These are phyloP conservation scores for Siphlonurus alternatus DNA, from an alignment of 2,888 invertebrate species.

Conservation along the genomic window DNA sequence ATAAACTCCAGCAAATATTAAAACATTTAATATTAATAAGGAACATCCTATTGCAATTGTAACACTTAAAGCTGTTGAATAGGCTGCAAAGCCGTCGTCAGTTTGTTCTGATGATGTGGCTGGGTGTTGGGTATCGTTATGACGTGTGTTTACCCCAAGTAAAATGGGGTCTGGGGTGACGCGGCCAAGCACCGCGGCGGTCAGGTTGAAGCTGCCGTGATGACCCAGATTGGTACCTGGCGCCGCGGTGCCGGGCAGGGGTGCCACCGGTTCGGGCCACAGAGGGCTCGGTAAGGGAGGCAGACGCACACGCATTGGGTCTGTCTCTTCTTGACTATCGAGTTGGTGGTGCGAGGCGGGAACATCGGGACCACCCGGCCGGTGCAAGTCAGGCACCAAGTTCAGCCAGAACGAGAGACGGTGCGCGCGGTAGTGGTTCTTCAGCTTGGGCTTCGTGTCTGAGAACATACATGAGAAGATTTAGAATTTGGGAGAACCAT, in stretches of 20 bases:
- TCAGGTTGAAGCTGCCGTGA: conserved; percentile 17
- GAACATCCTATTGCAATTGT: conserved; percentile 92
- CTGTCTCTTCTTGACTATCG: conserved; percentile 34
- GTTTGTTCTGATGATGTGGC: conserved; percentile 12
- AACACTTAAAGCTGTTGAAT: conserved; percentile 78
- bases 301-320: conserved; percentile 29
- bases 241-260: conserved; percentile 23
- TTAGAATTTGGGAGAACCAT: too few relatives aligned
- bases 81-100: conserved; percentile 77
- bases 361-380: conserved; percentile 73
- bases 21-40: conserved; percentile 73
- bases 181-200: conserved; percentile 14
- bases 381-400: conserved; percentile 79
- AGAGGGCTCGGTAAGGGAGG: conserved; percentile 7
- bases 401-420: conserved; percentile 89
- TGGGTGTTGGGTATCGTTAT: conserved; percentile 13
- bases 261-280: conserved; percentile 26
- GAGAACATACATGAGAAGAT: conserved; percentile 19
- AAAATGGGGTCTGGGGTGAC: conserved; percentile 23
- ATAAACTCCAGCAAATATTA: conserved; percentile 89
- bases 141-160: conserved; percentile 24
- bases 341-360: conserved; percentile 72
- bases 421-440: conserved; percentile 88
- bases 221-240: conserved; percentile 24
- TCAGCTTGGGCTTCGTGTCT: conserved; percentile 80